Evolutionary conservation across 2,888 invertebrate species (phyloP).

Genomic region (Drosophila nigricruria): DNA sequence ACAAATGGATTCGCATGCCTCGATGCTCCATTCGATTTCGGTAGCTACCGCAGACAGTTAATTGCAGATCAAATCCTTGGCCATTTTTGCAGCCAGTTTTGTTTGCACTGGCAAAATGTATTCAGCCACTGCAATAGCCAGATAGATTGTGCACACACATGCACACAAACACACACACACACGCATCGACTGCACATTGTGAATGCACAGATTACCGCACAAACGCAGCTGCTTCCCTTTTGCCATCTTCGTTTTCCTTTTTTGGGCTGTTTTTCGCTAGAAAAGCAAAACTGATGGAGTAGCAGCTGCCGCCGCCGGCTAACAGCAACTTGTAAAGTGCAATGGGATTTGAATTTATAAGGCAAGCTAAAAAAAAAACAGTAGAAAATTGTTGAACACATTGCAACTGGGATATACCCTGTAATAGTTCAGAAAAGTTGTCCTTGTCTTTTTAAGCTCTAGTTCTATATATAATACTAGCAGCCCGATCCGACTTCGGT

Average conservation of each 20-base stretch:
- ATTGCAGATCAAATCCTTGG: slow-evolving; percentile 62
- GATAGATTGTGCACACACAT: slow-evolving; percentile 38
- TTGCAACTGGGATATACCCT: background rate
- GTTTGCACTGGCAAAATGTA: slow-evolving; percentile 49
- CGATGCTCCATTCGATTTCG: slow-evolving; percentile 25
- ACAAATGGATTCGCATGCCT: slow-evolving; percentile 26
- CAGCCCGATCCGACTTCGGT: no score
- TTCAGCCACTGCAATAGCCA: slow-evolving; percentile 25
- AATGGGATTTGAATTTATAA: slow-evolving; percentile 48
- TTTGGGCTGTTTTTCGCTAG: slow-evolving; percentile 47
- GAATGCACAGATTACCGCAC: slow-evolving; percentile 70
- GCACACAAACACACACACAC: slow-evolving; percentile 15
- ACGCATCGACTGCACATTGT: slow-evolving; percentile 56
- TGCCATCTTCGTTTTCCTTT: slow-evolving; percentile 2
- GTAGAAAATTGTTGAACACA: background rate
- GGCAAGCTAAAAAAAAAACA: slow-evolving; percentile 9
- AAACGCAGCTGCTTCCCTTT: slow-evolving; percentile 42
- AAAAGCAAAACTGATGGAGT: slow-evolving; percentile 44
- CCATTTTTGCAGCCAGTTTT: slow-evolving; percentile 51
- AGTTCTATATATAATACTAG: no score
- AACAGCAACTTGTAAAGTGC: slow-evolving; percentile 44
- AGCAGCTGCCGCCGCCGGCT: slow-evolving; percentile 36
- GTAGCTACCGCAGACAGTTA: slow-evolving; percentile 40
- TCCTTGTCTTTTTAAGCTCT: background rate
- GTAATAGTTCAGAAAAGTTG: background rate